A percentile compares a stretch with the other conserved stretches of the same genome.
Evolutionary conservation across 2,888 invertebrate species (phyloP).

Genomic region (Lasioglossum malachurum): DNA sequence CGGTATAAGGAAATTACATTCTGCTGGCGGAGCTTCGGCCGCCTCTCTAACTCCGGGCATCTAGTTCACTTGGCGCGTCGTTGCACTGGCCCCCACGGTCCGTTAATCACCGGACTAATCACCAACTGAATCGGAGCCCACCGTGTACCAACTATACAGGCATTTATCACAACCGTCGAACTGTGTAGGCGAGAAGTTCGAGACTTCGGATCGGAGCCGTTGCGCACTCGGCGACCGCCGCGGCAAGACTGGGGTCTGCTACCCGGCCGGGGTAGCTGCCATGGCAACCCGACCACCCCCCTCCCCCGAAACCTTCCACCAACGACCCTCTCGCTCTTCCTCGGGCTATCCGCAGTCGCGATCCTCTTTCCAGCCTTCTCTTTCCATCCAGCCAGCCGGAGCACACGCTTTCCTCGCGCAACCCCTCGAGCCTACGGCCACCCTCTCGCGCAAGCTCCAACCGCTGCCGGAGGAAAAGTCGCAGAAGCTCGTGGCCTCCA

Average conservation of each 20-base stretch:
- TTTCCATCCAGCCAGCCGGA: constrained; percentile 31
- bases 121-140: constrained; percentile 45
- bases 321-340: constrained; percentile 50
- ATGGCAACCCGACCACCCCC: constrained; percentile 81
- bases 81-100: constrained; percentile 39
- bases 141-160: constrained; percentile 38
- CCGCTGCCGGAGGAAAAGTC: constrained; percentile 75
- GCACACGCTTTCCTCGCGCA: constrained; percentile 74
- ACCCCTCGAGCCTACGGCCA: constrained; percentile 81
- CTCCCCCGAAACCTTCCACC: constrained; percentile 73
- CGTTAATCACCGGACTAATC: constrained; percentile 52
- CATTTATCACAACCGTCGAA: constrained; percentile 46
- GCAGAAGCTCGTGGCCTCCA: constrained; percentile 74
- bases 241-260: constrained; percentile 83
- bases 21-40: constrained; percentile 6
- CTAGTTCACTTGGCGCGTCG: constrained; percentile 16
- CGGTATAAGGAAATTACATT: constrained; percentile 43
- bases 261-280: constrained; percentile 84
- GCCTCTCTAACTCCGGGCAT: constrained; percentile 5
- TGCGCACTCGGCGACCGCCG: constrained; percentile 80
- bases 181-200: constrained; percentile 23
- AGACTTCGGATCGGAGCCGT: constrained; percentile 63
- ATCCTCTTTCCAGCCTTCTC: constrained; percentile 51
- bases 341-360: constrained; percentile 48
- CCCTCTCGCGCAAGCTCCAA: constrained; percentile 74